Conservation (phyloP, 2,113 vertebrate genomes). For the Sapajus apella region DNA sequence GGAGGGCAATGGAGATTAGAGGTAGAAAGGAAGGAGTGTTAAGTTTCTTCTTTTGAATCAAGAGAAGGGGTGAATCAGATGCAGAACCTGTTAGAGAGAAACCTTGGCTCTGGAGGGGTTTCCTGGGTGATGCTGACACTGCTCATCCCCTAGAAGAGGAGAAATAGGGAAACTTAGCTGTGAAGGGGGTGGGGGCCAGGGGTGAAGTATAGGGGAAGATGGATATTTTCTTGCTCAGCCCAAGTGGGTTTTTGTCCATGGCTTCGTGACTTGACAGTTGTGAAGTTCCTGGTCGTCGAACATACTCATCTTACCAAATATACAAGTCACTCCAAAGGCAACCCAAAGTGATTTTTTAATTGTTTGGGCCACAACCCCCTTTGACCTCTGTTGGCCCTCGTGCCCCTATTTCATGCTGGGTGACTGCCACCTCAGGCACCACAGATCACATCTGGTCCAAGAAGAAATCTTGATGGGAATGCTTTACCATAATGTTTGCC, state of each 20-base stretch:
- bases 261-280: neutral
- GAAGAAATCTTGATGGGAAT: neutral
- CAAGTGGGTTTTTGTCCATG: neutral
- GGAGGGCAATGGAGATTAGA: neutral
- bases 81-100: neutral
- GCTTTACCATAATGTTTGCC: neutral
- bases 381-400: neutral
- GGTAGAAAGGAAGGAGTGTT: no score
- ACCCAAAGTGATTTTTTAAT: neutral
- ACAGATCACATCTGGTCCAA: constrained; percentile 1
- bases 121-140: no score
- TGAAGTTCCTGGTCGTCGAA: neutral
- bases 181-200: rapidly evolving
- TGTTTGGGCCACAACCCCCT: neutral
- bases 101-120: neutral
- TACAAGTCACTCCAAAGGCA: neutral
- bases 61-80: neutral
- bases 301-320: neutral
- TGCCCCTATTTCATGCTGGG: neutral
- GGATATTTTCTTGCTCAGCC: neutral
- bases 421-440: neutral
- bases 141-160: rapidly evolving
- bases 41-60: neutral
- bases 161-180: neutral
- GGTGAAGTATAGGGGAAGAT: neutral